Base-by-base conservation (phyloP, 2,113 vertebrate species). In the Numenius arquata region DNA sequence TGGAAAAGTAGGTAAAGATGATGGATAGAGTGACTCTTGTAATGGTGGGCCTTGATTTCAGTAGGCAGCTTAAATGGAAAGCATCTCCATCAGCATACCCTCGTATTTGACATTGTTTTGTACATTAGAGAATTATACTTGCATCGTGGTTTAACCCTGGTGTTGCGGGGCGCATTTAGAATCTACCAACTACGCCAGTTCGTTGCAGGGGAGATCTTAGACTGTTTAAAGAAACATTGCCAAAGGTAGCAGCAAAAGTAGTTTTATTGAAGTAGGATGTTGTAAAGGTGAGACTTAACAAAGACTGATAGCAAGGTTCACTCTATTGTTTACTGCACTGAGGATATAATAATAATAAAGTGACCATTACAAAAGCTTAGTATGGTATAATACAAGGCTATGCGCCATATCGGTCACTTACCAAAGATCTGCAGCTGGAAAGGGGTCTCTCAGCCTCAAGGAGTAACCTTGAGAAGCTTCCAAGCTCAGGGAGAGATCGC, bases 321-420 rank as follows among this genome's bases (percentile, higher is more conserved):
- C 48, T 76, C 63, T 56, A 6, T 53, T 32, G 16, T 15, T 65
- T 58, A 29, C 8, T 65, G 50, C 34, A n/a, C 13, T 40, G 34
- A 77, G 50, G 43, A 34, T 26, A 52, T 26, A 59, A 82, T 67
- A 63, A 83, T 26, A 65, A 41, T 88, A 58, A 22, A 43, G 34
- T 66, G 71, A 65, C 34, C 25, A 11, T 32, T 53, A 9, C 23
- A 47, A 48, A 72, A 47, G 22, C 25, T 77, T 47, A 27, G 48
- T 47, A 27, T 2, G 0, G 29, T 72, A 4, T 47, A 47, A 40
- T 50, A 58, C 34, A 40, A 72, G 21, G 23, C 53, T 45, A 45
- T 18, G 27, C 0, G 0, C 1, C 1, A 15, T 56, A 63, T 17
- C 15, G 4, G 32, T 75, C 16, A 11, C 18, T 41, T 75, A 27